Percentiles rank a stretch among this genome's conserved stretches.
Conservation (phyloP, 2,797 vertebrate species). For the Cephalopachus bancanus region DNA sequence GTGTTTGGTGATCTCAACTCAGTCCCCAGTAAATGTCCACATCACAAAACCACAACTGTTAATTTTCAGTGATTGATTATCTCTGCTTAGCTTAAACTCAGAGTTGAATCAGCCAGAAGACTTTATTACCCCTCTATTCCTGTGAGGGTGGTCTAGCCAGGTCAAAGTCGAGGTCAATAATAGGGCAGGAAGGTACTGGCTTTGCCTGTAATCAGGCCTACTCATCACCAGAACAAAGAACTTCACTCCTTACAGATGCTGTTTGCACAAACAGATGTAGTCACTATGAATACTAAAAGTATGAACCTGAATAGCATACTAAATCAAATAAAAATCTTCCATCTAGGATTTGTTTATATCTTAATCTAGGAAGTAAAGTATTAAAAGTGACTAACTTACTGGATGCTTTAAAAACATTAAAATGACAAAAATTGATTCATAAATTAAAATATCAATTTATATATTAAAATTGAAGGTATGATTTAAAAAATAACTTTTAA, state of each 20-base stretch:
- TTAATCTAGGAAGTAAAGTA: constrained; percentile 8
- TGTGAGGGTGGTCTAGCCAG: constrained; percentile 91
- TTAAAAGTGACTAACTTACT: not conserved
- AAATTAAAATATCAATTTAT: not conserved
- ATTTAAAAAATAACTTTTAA: constrained; percentile 25
- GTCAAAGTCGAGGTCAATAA: constrained; percentile 92
- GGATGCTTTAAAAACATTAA: not conserved
- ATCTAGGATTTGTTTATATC: not conserved
- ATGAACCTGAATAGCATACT: constrained; percentile 17
- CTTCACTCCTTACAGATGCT: constrained; percentile 73
- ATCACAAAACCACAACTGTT: constrained; percentile 90
- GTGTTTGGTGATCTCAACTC: constrained; percentile 85
- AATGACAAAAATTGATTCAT: not conserved
- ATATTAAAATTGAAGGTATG: constrained; percentile 16
- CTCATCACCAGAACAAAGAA: constrained; percentile 86
- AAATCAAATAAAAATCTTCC: not conserved
- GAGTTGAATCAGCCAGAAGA: constrained; percentile 84
- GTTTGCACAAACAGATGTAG: constrained; percentile 73
- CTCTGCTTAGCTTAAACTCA: constrained; percentile 86
- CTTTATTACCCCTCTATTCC: constrained; percentile 91
- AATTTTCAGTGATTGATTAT: constrained; percentile 91
- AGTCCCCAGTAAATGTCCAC: constrained; percentile 90
- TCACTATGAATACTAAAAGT: constrained; percentile 31
- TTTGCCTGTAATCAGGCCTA: constrained; percentile 83
- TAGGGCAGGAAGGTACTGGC: constrained; percentile 88